These are phyloP conservation scores for Drosophila eugracilis DNA, from an alignment of 1,140 invertebrate species.

Conservation along the genomic window DNA sequence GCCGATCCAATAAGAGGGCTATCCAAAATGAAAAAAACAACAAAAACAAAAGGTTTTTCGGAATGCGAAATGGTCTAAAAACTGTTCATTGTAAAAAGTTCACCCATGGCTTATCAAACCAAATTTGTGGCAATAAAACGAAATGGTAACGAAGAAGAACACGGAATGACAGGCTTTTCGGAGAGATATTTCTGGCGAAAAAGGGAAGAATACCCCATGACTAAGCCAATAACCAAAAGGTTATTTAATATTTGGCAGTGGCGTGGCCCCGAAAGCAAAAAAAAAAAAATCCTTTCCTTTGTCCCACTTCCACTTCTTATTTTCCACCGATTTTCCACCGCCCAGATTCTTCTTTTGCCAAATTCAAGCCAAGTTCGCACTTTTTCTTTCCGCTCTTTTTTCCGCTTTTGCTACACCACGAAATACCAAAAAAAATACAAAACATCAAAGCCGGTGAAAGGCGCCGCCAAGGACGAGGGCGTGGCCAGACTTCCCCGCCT, in stretches of 20 bases:
- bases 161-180: background rate
- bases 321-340: constrained; percentile 34
- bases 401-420: background rate
- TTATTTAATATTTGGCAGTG: constrained; percentile 78
- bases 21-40: background rate
- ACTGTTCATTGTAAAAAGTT: constrained; percentile 81
- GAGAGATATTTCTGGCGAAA: background rate
- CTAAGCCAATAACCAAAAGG: constrained; percentile 81
- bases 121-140: constrained; percentile 81
- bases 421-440: constrained; percentile 45
- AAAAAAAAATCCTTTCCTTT: background rate
- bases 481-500: constrained; percentile 31
- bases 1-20: constrained; percentile 2
- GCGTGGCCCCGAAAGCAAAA: background rate
- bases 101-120: constrained; percentile 69
- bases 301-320: constrained; percentile 1
- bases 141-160: constrained; percentile 42
- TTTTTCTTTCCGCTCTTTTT: constrained; percentile 27
- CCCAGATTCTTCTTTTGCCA: constrained; percentile 10
- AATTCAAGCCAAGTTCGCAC: constrained; percentile 68
- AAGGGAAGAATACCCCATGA: constrained; percentile 41
- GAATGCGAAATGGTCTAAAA: constrained; percentile 32
- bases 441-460: constrained; percentile 60
- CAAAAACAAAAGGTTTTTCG: background rate
- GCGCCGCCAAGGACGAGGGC: constrained; percentile 35